Conservation (phyloP, 2,113 vertebrate species). For the Scomber scombrus region DNA sequence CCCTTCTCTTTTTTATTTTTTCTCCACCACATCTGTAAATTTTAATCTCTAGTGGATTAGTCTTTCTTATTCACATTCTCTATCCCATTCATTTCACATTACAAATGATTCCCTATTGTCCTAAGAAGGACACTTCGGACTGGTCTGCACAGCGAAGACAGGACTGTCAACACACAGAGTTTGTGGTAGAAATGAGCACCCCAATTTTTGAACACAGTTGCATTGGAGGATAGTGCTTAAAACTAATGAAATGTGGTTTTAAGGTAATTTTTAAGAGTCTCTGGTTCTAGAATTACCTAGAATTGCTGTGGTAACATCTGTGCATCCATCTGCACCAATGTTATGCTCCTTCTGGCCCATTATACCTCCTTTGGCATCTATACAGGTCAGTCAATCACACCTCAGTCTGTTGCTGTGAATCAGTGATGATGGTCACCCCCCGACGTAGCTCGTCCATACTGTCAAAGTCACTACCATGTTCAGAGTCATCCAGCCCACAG, state of each 20-base stretch:
- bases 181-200: slow-evolving; percentile 4
- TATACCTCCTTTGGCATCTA: no score
- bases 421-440: slow-evolving; percentile 76
- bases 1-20: slow-evolving; percentile 9
- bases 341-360: slow-evolving; percentile 16
- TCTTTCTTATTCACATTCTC: slow-evolving; percentile 68
- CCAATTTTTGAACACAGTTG: neutral
- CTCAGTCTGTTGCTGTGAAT: slow-evolving; percentile 95
- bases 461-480: slow-evolving; percentile 91
- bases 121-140: slow-evolving; percentile 29
- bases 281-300: slow-evolving; percentile 12
- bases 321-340: slow-evolving; percentile 3
- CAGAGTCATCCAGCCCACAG: slow-evolving; percentile 87
- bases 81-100: slow-evolving; percentile 37
- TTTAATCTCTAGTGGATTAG: slow-evolving; percentile 18
- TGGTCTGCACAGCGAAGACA: slow-evolving; percentile 15
- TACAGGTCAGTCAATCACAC: slow-evolving; percentile 82
- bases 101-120: slow-evolving; percentile 27
- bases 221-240: neutral
- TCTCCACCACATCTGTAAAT: slow-evolving; percentile 3
- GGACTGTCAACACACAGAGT: neutral
- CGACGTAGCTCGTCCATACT: slow-evolving; percentile 88
- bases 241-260: slow-evolving; percentile 1
- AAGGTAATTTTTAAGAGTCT: slow-evolving; percentile 9
- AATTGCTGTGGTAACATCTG: slow-evolving; percentile 10